Evolutionary conservation across 2,797 vertebrate genomes (phyloP).

Genomic region (Poeciliopsis presidionis): DNA sequence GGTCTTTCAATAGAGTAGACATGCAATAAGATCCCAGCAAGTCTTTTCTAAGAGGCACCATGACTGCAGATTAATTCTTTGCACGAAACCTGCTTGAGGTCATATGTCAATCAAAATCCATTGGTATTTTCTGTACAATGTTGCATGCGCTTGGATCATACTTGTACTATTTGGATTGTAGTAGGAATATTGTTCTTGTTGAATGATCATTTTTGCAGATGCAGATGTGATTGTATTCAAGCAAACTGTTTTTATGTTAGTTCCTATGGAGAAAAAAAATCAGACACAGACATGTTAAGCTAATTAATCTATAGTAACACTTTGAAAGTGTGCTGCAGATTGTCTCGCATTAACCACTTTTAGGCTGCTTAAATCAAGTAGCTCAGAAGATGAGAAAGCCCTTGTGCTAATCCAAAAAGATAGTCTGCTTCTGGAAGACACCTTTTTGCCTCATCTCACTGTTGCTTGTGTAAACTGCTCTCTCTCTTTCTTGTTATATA

Average conservation of each 20-base stretch:
- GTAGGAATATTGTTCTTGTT: not conserved
- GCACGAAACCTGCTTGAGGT: conserved; percentile 1
- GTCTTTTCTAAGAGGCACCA: conserved; percentile 3
- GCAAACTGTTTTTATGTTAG: not conserved
- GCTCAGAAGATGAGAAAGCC: conserved; percentile 24
- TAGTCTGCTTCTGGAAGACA: conserved; percentile 26
- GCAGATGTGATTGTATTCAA: not conserved
- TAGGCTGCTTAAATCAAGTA: conserved; percentile 13
- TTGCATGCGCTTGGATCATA: not conserved
- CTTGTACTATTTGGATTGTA: not conserved
- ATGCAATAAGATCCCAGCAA: conserved; percentile 17
- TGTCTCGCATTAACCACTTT: conserved; percentile 13
- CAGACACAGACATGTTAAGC: not conserved
- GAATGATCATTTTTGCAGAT: not conserved
- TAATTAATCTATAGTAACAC: conserved; percentile 12
- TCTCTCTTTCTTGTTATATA: conserved; percentile 10
- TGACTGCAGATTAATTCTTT: conserved; percentile 15
- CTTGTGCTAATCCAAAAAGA: conserved; percentile 35
- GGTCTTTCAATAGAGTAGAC: conserved; percentile 29
- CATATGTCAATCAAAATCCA: conserved; percentile 12
- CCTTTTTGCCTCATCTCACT: conserved; percentile 29
- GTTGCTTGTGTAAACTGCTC: conserved; percentile 2
- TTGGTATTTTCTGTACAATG: not conserved
- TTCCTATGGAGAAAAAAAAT: not conserved
- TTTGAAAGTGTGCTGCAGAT: not conserved